These are phyloP conservation scores for Psilanteris sp. DNA, from an alignment of 1,140 invertebrate genomes.

Conservation along the genomic window DNA sequence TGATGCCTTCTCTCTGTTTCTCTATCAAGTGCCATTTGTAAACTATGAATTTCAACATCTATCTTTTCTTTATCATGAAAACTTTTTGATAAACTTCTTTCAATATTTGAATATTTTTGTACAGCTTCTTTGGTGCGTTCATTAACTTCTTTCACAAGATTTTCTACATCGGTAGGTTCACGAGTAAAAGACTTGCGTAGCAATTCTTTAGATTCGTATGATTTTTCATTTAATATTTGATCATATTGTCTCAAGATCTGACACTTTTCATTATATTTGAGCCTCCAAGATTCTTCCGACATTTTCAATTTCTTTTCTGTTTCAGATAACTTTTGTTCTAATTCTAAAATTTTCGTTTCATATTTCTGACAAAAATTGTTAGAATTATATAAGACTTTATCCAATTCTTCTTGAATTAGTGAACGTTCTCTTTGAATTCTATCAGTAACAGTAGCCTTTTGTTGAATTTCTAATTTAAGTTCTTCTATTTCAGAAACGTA, in stretches of 20 bases:
- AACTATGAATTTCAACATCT: conserved; percentile 63
- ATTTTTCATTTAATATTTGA: conserved; percentile 63
- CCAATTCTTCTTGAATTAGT: conserved; percentile 79
- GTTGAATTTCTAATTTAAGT: conserved; percentile 72
- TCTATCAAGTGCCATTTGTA: conserved; percentile 70
- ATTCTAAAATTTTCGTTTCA: conserved; percentile 75
- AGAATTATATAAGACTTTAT: conserved; percentile 75
- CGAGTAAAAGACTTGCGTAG: conserved; percentile 48
- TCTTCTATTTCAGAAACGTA: conserved; percentile 74
- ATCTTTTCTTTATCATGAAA: conserved; percentile 71
- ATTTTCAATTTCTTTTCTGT: conserved; percentile 68
- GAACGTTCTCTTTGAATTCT: conserved; percentile 78
- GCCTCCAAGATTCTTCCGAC: conserved; percentile 73
- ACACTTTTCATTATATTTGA: conserved; percentile 75
- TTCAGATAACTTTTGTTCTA: conserved; percentile 80
- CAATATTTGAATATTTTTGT: conserved; percentile 69
- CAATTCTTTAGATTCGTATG: conserved; percentile 62
- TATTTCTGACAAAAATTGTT: conserved; percentile 73
- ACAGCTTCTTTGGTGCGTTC: conserved; percentile 68
- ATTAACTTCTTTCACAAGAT: conserved; percentile 65
- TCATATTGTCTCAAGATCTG: conserved; percentile 67
- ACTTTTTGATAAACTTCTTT: conserved; percentile 67
- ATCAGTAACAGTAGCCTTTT: conserved; percentile 69
- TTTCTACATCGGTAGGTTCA: conserved; percentile 53
- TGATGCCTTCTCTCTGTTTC: conserved; percentile 71